phyloP scores from a whole-genome alignment of 1,140 invertebrate species.

The Rhyacophila brunnea region DNA sequence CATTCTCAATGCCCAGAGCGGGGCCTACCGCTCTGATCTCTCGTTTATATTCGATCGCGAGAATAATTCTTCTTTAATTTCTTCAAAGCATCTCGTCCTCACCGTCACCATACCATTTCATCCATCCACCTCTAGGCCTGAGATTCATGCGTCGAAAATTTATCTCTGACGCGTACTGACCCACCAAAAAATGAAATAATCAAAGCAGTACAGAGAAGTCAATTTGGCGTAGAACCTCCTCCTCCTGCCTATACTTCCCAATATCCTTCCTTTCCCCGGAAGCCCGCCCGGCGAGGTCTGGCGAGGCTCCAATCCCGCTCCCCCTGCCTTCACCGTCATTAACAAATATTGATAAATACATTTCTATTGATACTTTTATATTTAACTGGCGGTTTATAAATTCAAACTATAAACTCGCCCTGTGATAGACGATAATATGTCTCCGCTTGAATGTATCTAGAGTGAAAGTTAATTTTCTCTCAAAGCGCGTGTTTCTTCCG shows the following conservation, averaged over 20 bases:
- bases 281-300: slow-evolving; percentile 8
- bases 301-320: background rate
- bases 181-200: too few relatives aligned
- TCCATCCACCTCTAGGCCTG: background rate
- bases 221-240: background rate
- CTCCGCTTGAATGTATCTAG: background rate
- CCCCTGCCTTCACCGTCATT: slow-evolving; percentile 10
- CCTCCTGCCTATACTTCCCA: background rate
- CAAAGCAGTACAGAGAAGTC: slow-evolving; percentile 1
- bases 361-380: slow-evolving; percentile 31
- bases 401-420: slow-evolving; percentile 31
- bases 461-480: background rate
- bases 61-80: slow-evolving; percentile 5
- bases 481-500: background rate
- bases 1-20: background rate
- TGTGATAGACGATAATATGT: slow-evolving; percentile 24
- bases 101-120: slow-evolving; percentile 7
- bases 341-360: slow-evolving; percentile 12
- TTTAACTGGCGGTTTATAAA: slow-evolving; percentile 32
- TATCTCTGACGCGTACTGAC: too few relatives aligned
- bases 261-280: background rate
- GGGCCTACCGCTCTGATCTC: too few relatives aligned
- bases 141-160: background rate
- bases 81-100: slow-evolving; percentile 13
- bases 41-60: slow-evolving; percentile 3